These are phyloP conservation scores for Tricholaema leucomelas DNA, from an alignment of 2,113 vertebrate species.

Conservation along the genomic window DNA sequence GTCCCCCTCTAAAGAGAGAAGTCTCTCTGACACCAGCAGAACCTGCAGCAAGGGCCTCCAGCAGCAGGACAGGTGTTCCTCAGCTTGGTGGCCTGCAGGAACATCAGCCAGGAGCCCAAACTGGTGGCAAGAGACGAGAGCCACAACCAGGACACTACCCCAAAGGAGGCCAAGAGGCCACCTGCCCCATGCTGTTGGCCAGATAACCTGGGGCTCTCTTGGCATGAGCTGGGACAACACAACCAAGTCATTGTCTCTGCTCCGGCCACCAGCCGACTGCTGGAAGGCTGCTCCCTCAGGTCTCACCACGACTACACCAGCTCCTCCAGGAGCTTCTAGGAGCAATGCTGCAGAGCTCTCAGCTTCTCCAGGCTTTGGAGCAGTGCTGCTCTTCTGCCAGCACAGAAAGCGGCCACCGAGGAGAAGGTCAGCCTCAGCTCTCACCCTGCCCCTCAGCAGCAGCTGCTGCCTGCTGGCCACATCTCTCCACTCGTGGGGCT, in stretches of 20 bases:
- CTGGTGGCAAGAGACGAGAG: accelerated
- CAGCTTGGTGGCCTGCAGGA: accelerated
- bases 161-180: not conserved
- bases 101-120: not conserved
- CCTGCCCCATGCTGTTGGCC: not conserved
- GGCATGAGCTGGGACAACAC: not conserved
- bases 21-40: accelerated
- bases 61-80: not conserved
- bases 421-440: not conserved
- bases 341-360: not conserved
- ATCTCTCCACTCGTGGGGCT: accelerated
- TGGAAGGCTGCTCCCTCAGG: not conserved
- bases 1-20: accelerated
- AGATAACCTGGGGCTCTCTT: not conserved
- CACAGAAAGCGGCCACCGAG: accelerated
- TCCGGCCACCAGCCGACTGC: not conserved
- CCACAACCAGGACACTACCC: no score
- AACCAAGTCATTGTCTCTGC: not conserved
- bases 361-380: not conserved
- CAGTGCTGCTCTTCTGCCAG: not conserved
- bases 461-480: not conserved
- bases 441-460: not conserved
- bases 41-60: not conserved
- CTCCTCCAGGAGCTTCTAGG: not conserved
- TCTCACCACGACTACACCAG: accelerated